A percentile compares a stretch with the other conserved stretches of the same genome.
Evolutionary conservation across 2,797 vertebrate species (phyloP).

Genomic region (Hipposideros larvatus): DNA sequence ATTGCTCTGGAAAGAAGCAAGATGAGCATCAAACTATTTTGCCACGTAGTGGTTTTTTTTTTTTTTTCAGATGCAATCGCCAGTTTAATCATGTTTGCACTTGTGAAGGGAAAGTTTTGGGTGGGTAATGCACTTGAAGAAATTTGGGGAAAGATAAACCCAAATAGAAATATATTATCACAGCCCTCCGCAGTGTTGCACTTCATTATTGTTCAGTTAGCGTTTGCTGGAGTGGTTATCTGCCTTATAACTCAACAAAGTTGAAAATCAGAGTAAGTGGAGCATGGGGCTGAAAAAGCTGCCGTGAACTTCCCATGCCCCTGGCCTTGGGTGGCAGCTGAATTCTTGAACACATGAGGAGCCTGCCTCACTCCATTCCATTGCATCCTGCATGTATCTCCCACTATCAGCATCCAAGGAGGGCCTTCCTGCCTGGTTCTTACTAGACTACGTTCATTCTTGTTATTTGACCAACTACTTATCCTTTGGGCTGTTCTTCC

Average conservation of each 20-base stretch:
- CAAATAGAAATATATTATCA: conserved; percentile 8
- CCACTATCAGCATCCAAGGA: background rate
- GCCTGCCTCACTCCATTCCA: background rate
- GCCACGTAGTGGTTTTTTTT: background rate
- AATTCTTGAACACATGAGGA: background rate
- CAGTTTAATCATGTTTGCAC: background rate
- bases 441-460: background rate
- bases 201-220: background rate
- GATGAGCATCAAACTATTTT: conserved; percentile 74
- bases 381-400: background rate
- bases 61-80: conserved; percentile 65
- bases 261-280: background rate
- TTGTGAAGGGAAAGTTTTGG: conserved; percentile 48
- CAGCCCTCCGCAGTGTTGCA: background rate
- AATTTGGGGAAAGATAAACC: conserved; percentile 9
- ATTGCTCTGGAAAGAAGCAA: background rate
- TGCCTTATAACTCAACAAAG: background rate
- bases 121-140: conserved; percentile 20
- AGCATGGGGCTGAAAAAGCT: background rate
- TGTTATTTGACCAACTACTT: background rate
- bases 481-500: background rate
- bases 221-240: background rate
- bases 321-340: background rate
- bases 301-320: background rate
- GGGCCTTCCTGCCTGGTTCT: background rate